Conservation (phyloP, 2,888 invertebrate genomes). For the Tanytarsus gracilentus region DNA sequence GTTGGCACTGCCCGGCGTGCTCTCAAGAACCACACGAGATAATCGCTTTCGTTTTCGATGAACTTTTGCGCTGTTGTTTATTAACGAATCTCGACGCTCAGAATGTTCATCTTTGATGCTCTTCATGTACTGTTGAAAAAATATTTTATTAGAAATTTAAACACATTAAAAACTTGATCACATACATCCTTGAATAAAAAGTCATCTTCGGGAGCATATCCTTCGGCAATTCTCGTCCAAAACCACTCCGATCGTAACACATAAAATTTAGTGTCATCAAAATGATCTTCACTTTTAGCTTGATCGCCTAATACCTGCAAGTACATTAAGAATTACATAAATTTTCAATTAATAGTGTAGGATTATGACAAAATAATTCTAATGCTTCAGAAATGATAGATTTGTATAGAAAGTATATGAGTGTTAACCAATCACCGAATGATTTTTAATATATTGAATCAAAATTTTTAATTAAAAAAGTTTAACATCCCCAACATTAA, state of each 20-base stretch:
- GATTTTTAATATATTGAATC: no score
- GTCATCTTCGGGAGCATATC: slow-evolving; percentile 83
- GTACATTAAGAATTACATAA: slow-evolving; percentile 33
- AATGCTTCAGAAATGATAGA: neutral
- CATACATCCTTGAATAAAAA: slow-evolving; percentile 80
- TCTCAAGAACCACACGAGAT: slow-evolving; percentile 42
- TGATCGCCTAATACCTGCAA: slow-evolving; percentile 77
- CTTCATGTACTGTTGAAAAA: slow-evolving; percentile 13
- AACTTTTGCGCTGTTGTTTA: slow-evolving; percentile 43
- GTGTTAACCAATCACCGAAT: no score
- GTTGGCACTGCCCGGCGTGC: slow-evolving; percentile 41
- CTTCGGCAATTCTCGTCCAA: slow-evolving; percentile 52
- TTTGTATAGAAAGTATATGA: no score
- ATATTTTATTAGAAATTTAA: neutral
- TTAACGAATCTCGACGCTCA: slow-evolving; percentile 50
- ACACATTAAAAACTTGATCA: slow-evolving; percentile 32
- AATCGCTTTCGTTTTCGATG: slow-evolving; percentile 74
- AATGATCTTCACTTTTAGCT: slow-evolving; percentile 42
- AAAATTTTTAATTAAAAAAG: no score
- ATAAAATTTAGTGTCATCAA: slow-evolving; percentile 57
- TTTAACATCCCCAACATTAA: no score
- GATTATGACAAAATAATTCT: no score
- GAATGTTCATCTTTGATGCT: slow-evolving; percentile 16
- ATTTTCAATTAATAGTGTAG: neutral
- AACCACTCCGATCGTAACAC: slow-evolving; percentile 93